Conservation (phyloP, 2,888 invertebrate species). For the Philonicus albiceps region DNA sequence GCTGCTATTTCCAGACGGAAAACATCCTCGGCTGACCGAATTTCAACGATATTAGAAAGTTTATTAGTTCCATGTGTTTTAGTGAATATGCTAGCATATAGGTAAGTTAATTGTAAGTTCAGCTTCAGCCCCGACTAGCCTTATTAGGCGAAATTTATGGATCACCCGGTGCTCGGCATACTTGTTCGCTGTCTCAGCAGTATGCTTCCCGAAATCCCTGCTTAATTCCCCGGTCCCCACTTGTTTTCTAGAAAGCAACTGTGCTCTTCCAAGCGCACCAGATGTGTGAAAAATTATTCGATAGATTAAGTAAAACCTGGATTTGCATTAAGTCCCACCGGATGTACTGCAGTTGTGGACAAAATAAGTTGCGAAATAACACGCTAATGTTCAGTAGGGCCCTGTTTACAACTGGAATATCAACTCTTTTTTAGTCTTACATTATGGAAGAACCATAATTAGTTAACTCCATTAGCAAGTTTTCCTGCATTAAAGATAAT, state of each 20-base stretch:
- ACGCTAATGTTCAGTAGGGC: neutral
- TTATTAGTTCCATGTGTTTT: constrained; percentile 62
- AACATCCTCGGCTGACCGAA: constrained; percentile 65
- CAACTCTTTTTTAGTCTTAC: neutral
- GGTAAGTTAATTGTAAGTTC: constrained; percentile 54
- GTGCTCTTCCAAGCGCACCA: neutral
- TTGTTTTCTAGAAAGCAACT: neutral
- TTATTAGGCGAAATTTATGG: neutral
- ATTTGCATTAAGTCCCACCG: neutral
- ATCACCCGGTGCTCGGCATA: neutral
- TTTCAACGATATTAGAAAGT: constrained; percentile 62
- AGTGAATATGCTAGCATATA: constrained; percentile 61
- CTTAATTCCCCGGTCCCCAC: neutral
- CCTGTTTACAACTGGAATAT: neutral
- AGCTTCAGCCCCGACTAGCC: neutral
- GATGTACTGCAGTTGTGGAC: neutral
- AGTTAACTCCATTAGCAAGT: too few species aligned
- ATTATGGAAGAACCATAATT: neutral
- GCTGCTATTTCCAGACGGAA: constrained; percentile 87
- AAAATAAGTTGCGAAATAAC: neutral
- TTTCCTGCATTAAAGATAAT: too few species aligned
- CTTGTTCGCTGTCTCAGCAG: neutral
- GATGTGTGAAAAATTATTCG: neutral
- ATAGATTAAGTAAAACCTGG: neutral
- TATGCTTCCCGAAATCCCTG: neutral